Evolutionary conservation across 2,888 invertebrate genomes (phyloP).

Genomic region (Capitulum mitella): DNA sequence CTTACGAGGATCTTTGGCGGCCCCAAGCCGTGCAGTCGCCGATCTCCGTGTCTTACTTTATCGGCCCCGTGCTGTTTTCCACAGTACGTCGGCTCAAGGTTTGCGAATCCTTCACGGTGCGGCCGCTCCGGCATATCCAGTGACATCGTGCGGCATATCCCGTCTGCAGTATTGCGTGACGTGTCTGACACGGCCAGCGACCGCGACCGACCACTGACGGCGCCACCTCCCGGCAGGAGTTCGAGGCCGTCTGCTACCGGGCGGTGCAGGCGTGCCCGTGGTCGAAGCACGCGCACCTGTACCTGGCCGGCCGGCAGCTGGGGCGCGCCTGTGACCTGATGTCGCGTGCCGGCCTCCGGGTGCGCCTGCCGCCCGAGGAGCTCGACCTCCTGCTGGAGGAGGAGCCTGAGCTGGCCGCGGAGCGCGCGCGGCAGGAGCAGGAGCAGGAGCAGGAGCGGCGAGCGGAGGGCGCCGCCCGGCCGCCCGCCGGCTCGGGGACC

Average conservation of each 20-base stretch:
- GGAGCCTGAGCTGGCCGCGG: conserved; percentile 4
- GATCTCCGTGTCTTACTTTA: no score
- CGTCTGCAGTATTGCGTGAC: no score
- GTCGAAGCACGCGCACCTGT: conserved; percentile 41
- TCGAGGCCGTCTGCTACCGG: conserved; percentile 41
- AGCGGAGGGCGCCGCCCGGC: background rate
- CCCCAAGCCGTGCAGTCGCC: no score
- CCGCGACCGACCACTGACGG: no score
- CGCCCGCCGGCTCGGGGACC: background rate
- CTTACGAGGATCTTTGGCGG: no score
- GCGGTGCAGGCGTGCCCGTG: conserved; percentile 44
- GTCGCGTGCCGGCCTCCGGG: background rate
- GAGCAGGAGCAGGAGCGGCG: background rate
- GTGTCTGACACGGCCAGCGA: no score
- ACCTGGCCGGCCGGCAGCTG: background rate
- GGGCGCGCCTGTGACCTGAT: conserved; percentile 2
- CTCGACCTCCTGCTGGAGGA: conserved; percentile 23
- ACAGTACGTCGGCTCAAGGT: no score
- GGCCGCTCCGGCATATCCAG: no score
- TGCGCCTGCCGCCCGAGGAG: conserved; percentile 22
- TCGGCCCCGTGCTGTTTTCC: no score
- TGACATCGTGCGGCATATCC: no score
- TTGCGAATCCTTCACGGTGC: no score
- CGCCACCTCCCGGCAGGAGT: background rate
- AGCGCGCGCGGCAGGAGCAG: no score